Conservation (phyloP, 2,888 invertebrate species). For the Lithophane leautieri region DNA sequence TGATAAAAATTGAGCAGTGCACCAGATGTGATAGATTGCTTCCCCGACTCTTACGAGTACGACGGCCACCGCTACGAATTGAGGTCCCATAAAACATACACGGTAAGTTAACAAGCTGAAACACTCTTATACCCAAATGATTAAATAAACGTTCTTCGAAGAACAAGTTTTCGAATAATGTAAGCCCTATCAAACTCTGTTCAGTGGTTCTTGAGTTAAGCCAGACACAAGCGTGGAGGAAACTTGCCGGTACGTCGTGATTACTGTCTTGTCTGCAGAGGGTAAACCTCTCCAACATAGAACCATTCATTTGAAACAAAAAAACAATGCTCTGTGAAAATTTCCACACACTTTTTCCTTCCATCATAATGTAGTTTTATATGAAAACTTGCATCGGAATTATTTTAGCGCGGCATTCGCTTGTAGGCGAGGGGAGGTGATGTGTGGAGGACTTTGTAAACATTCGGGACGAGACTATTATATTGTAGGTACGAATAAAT, state of each 20-base stretch:
- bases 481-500: conserved; percentile 67
- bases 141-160: conserved; percentile 55
- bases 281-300: conserved; percentile 21
- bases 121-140: conserved; percentile 52
- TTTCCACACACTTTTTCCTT: conserved; percentile 45
- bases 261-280: conserved; percentile 47
- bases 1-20: conserved; percentile 44
- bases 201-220: conserved; percentile 55
- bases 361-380: conserved; percentile 64
- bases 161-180: conserved; percentile 60
- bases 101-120: conserved; percentile 46
- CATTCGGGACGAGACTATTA: conserved; percentile 78
- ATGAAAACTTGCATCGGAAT: conserved; percentile 70
- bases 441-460: conserved; percentile 81
- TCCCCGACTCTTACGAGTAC: conserved; percentile 9
- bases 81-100: conserved; percentile 52
- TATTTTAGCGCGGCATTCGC: conserved; percentile 69
- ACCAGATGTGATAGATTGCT: conserved; percentile 46
- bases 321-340: conserved; percentile 49
- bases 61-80: conserved; percentile 12
- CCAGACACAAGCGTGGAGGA: conserved; percentile 52
- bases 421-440: conserved; percentile 68
- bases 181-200: conserved; percentile 54
- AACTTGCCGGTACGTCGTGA: conserved; percentile 57
- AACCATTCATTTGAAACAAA: conserved; percentile 51